Percentiles rank a stretch among this genome's conserved stretches.
These are phyloP conservation scores for Sphaerophoria taeniata DNA, from an alignment of 2,888 invertebrate genomes.

Conservation along the genomic window DNA sequence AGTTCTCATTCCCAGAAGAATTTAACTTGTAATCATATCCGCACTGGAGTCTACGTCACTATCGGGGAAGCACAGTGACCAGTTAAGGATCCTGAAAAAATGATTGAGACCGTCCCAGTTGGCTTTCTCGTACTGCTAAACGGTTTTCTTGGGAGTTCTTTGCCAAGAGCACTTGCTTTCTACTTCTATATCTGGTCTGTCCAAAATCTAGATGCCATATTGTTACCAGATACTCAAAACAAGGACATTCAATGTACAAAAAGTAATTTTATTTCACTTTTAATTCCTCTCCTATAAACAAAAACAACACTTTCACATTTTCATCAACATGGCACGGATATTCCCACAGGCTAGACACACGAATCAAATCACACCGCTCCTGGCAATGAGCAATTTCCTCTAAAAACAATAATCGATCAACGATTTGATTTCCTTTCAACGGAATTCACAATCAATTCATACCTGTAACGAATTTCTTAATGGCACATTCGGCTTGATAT, in stretches of 20 bases:
- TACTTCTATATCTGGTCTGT: too few species aligned
- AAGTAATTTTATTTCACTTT: constrained; percentile 59
- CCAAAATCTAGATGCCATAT: too few species aligned
- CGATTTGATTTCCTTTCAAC: background rate
- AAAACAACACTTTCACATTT: constrained; percentile 77
- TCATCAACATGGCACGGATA: constrained; percentile 79
- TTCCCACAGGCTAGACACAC: constrained; percentile 79
- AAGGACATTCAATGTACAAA: background rate
- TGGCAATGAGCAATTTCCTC: constrained; percentile 79
- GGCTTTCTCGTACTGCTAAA: too few species aligned
- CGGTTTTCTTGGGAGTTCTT: too few species aligned
- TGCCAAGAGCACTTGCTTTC: too few species aligned
- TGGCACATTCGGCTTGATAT: constrained; percentile 77
- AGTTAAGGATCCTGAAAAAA: too few species aligned
- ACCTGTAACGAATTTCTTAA: constrained; percentile 80
- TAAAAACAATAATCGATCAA: constrained; percentile 57
- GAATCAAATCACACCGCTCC: constrained; percentile 77
- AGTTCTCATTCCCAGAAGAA: too few species aligned
- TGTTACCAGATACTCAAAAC: too few species aligned
- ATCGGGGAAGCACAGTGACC: too few species aligned
- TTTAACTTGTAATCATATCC: too few species aligned
- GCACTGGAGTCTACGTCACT: too few species aligned
- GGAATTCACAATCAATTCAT: constrained; percentile 34
- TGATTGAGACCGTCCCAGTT: too few species aligned
- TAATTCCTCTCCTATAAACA: constrained; percentile 78